These are phyloP conservation scores for Blastobasis lacticolella DNA, from an alignment of 2,888 invertebrate species.

Conservation along the genomic window DNA sequence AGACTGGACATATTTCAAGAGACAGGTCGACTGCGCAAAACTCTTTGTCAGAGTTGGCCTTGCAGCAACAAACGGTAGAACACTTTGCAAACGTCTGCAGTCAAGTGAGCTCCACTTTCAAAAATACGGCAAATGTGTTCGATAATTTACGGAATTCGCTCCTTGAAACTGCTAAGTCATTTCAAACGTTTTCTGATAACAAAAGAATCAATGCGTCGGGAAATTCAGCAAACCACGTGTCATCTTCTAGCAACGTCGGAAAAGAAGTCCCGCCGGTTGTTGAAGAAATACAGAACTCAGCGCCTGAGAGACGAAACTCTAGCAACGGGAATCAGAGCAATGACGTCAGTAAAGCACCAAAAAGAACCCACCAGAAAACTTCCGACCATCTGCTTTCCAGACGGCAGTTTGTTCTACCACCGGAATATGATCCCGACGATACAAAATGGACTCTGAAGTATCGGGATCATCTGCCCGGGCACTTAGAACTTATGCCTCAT, in stretches of 20 bases:
- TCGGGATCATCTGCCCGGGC: not conserved
- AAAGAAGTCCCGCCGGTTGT: too few relatives aligned
- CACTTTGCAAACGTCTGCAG: not conserved
- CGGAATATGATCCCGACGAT: too few relatives aligned
- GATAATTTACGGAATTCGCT: too few relatives aligned
- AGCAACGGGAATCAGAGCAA: not conserved
- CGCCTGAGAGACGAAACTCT: too few relatives aligned
- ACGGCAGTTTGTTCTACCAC: not conserved
- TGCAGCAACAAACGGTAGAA: too few relatives aligned
- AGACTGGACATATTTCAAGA: not conserved
- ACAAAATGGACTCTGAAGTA: too few relatives aligned
- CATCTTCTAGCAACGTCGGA: too few relatives aligned
- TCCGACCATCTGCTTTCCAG: not conserved
- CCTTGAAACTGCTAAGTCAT: too few relatives aligned
- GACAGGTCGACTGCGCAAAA: conserved; percentile 1
- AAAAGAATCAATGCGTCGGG: too few relatives aligned
- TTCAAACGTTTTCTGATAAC: too few relatives aligned
- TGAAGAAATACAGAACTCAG: not conserved
- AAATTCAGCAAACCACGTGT: too few relatives aligned
- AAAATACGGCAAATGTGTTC: not conserved
- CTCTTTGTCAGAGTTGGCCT: not conserved
- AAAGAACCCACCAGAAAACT: not conserved
- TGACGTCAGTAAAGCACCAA: not conserved
- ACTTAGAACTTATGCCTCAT: not conserved
- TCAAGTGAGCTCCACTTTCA: not conserved